Evolutionary conservation across 2,113 vertebrate genomes (phyloP).

Genomic region (Aplodontia rufa): DNA sequence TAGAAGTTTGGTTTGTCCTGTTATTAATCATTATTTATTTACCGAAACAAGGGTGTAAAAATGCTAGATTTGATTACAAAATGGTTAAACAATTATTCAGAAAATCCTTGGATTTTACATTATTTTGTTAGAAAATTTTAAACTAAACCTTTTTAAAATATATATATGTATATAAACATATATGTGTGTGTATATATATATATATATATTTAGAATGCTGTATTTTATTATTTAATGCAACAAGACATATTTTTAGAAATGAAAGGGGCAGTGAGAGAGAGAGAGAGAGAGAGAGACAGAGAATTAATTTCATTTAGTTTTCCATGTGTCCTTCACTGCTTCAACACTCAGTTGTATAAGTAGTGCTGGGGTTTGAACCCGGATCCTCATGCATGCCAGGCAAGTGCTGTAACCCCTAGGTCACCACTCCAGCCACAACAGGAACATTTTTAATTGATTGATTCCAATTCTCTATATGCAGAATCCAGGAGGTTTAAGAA

Average conservation of each 20-base stretch:
- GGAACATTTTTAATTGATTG: not conserved
- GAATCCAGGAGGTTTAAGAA: not conserved
- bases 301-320: too few species aligned
- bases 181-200: too few species aligned
- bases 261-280: too few species aligned
- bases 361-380: too few species aligned
- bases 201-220: not conserved
- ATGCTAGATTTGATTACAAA: not conserved
- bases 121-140: not conserved
- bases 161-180: not conserved
- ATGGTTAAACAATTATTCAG: not conserved
- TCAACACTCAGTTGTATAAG: too few species aligned
- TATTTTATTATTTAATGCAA: not conserved
- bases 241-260: too few species aligned
- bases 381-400: too few species aligned
- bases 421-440: too few species aligned
- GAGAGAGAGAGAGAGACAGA: too few species aligned
- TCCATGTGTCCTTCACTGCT: too few species aligned
- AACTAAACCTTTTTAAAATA: not conserved
- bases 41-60: not conserved
- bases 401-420: too few species aligned
- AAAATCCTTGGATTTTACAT: not conserved
- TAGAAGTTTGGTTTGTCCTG: not conserved
- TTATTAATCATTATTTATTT: not conserved
- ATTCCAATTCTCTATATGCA: not conserved